Evolutionary conservation across 2,113 vertebrate species (phyloP).

Genomic region (Dasyornis broadbenti): DNA sequence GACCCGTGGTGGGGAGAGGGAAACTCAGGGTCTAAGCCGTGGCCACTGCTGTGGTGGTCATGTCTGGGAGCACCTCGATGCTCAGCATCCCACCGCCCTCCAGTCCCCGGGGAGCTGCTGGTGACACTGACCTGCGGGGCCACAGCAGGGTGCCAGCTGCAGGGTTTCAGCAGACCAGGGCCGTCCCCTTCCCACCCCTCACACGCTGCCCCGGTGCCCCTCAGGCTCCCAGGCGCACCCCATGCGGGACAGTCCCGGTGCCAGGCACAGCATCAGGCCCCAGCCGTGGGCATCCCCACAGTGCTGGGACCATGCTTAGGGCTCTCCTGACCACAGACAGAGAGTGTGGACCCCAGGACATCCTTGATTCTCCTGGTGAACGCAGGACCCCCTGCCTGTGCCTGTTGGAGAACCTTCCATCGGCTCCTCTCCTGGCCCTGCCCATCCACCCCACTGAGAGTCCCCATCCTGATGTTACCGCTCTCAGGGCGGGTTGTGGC

Average conservation of each 20-base stretch:
- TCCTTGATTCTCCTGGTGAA: background rate
- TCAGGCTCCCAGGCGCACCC: background rate
- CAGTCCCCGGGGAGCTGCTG: background rate
- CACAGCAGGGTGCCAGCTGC: background rate
- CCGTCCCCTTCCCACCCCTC: background rate
- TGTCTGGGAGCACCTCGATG: background rate
- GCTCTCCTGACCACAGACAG: background rate
- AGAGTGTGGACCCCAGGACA: background rate
- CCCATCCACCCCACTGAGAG: rapidly evolving
- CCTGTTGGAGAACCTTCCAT: background rate
- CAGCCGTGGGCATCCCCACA: background rate
- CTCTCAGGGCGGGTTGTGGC: background rate
- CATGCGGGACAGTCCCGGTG: rapidly evolving
- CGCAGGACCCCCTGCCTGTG: background rate
- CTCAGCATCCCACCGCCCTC: background rate
- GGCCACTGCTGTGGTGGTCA: background rate
- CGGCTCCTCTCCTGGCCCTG: background rate
- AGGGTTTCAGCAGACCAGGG: background rate
- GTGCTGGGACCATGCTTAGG: background rate
- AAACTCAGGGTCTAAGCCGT: background rate
- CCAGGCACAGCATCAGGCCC: background rate
- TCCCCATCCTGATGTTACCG: rapidly evolving
- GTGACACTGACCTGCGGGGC: background rate
- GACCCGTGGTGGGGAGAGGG: background rate
- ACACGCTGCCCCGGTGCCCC: rapidly evolving